Evolutionary conservation across 2,888 invertebrate species (phyloP).

Genomic region (Poecilobothrus nobilitatus): DNA sequence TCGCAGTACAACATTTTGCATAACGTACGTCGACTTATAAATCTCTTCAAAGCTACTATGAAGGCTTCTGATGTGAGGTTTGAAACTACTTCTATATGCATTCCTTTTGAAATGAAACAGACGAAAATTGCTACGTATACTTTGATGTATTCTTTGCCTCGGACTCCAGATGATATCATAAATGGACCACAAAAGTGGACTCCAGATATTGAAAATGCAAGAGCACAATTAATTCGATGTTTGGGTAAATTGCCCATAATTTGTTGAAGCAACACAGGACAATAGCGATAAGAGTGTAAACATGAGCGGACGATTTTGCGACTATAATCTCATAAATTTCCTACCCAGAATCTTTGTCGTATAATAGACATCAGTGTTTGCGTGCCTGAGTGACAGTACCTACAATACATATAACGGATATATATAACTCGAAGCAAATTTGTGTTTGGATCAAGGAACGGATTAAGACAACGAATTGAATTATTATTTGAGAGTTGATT

Average conservation of each 20-base stretch:
- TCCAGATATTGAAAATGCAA: constrained; percentile 10
- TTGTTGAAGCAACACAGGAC: constrained; percentile 17
- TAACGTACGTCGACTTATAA: constrained; percentile 21
- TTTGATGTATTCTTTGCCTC: constrained; percentile 18
- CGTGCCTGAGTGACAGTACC: no score
- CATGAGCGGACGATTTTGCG: constrained; percentile 20
- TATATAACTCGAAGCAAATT: no score
- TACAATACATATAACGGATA: no score
- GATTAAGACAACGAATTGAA: no score
- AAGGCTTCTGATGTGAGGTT: constrained; percentile 21
- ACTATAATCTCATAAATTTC: constrained; percentile 18
- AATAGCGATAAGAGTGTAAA: constrained; percentile 20
- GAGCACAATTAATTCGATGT: constrained; percentile 16
- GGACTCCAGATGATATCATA: no score
- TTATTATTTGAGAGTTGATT: no score
- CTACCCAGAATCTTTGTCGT: constrained; percentile 20
- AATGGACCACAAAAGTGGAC: no score
- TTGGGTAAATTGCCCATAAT: constrained; percentile 23
- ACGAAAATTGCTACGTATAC: constrained; percentile 21
- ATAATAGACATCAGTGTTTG: constrained; percentile 19
- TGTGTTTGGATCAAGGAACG: no score
- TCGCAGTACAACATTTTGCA: constrained; percentile 19
- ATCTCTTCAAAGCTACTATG: constrained; percentile 20
- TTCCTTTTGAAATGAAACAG: constrained; percentile 21
- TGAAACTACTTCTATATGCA: constrained; percentile 22